Conservation (phyloP, 2,888 invertebrate species). For the Herminia tarsipennalis region DNA sequence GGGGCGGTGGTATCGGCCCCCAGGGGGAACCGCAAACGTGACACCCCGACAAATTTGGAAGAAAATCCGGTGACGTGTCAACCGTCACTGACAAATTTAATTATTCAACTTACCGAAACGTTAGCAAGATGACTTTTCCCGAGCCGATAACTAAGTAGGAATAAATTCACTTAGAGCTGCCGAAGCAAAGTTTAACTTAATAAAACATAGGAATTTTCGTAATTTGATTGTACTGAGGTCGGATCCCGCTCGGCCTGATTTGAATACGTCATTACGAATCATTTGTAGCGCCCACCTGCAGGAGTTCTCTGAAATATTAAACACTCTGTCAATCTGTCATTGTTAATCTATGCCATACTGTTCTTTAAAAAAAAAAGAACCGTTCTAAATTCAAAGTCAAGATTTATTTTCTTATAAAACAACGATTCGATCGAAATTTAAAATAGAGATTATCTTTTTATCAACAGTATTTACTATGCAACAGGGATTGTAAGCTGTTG, state of each 20-base stretch:
- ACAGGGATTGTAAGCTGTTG: too few species aligned
- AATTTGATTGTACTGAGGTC: constrained; percentile 78
- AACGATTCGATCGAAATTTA: background rate
- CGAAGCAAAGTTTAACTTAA: constrained; percentile 84
- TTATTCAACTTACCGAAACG: constrained; percentile 85
- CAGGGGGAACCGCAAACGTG: constrained; percentile 67
- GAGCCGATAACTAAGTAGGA: constrained; percentile 84
- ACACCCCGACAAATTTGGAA: constrained; percentile 76
- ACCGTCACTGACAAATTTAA: constrained; percentile 83
- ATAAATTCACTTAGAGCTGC: constrained; percentile 83
- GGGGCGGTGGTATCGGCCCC: constrained; percentile 45
- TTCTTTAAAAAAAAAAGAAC: background rate
- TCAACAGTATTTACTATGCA: constrained; percentile 16
- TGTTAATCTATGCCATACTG: background rate
- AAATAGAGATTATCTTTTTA: background rate
- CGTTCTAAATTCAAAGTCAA: background rate
- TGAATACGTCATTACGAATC: constrained; percentile 80
- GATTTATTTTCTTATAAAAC: background rate
- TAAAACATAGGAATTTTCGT: constrained; percentile 84
- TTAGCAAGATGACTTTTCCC: constrained; percentile 83
- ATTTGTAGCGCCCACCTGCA: constrained; percentile 58
- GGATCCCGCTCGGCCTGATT: constrained; percentile 71
- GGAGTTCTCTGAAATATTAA: constrained; percentile 23
- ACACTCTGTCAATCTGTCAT: constrained; percentile 7
- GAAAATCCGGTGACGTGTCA: constrained; percentile 82